Evolutionary conservation across 2,888 invertebrate genomes (phyloP).

Genomic region (Perdita meconis): DNA sequence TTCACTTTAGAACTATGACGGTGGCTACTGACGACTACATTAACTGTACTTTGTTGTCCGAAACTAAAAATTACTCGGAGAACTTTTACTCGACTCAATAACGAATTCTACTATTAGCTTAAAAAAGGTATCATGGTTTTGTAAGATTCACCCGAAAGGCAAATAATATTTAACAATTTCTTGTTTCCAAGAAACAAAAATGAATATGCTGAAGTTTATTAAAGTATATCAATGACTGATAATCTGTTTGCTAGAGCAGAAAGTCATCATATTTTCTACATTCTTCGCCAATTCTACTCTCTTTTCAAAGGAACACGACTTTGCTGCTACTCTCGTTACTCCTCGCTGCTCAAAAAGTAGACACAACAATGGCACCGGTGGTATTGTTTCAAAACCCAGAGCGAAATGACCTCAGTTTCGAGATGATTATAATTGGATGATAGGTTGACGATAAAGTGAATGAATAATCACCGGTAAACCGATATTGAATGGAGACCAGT

Average conservation of each 20-base stretch:
- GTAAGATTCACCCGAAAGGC: no score
- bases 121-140: conserved; percentile 36
- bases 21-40: conserved; percentile 13
- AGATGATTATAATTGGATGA: conserved; percentile 32
- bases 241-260: no score
- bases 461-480: conserved; percentile 52
- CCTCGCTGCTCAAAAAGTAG: neutral
- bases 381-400: neutral
- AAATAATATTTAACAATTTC: no score
- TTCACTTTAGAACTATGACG: conserved; percentile 40
- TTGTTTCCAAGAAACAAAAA: no score
- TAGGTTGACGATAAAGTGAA: conserved; percentile 18
- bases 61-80: conserved; percentile 47
- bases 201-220: no score
- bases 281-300: no score
- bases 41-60: conserved; percentile 54
- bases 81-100: conserved; percentile 44
- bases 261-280: no score
- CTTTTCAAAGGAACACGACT: no score
- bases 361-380: neutral
- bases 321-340: no score
- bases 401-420: conserved; percentile 4
- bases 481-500: conserved; percentile 40
- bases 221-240: no score
- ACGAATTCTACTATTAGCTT: conserved; percentile 26